phyloP scores from a whole-genome alignment of 1,140 invertebrate species.

The Zaprionus africanus region DNA sequence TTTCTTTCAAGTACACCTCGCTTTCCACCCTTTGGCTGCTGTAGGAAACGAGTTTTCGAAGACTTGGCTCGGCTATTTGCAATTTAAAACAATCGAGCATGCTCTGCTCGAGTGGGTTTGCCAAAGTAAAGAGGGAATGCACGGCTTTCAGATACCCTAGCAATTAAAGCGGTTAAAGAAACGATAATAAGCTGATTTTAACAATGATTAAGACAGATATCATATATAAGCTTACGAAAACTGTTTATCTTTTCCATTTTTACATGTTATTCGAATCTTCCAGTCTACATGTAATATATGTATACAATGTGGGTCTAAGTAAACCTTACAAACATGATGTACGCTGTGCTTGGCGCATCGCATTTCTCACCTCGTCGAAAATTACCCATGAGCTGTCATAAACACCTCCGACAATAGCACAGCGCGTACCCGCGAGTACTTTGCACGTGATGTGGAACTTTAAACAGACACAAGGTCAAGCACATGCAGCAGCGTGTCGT shows the following conservation, averaged over 20 bases:
- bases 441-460: slow-evolving; percentile 59
- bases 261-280: background rate
- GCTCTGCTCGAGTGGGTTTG: background rate
- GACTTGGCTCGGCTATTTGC: slow-evolving; percentile 71
- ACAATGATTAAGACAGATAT: background rate
- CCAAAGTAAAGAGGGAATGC: background rate
- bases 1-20: slow-evolving; percentile 76
- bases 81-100: slow-evolving; percentile 37
- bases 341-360: slow-evolving; percentile 13
- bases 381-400: slow-evolving; percentile 30
- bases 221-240: no score
- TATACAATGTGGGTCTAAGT: background rate
- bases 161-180: background rate
- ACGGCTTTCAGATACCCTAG: background rate
- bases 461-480: slow-evolving; percentile 79
- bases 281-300: background rate
- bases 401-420: slow-evolving; percentile 5
- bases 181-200: background rate
- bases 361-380: slow-evolving; percentile 51
- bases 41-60: slow-evolving; percentile 68
- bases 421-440: slow-evolving; percentile 21
- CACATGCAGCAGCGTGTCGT: slow-evolving; percentile 30
- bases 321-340: background rate
- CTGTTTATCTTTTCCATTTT: background rate
- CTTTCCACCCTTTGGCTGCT: slow-evolving; percentile 70